phyloP scores from a whole-genome alignment of 2,113 vertebrate species.

The Clupea harengus region DNA sequence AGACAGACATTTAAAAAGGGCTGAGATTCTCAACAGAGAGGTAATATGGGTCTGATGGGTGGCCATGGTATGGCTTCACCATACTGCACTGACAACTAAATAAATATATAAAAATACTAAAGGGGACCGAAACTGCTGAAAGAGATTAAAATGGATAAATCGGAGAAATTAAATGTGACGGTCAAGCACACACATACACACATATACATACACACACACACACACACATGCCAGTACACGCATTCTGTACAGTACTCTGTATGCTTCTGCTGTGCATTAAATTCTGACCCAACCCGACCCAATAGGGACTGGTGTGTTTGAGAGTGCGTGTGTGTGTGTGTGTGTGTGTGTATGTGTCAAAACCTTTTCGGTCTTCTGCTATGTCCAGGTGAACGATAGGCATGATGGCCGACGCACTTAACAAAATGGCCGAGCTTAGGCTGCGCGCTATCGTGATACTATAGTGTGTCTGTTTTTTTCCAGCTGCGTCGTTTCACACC shows the following conservation, averaged over 20 bases:
- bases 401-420: not conserved
- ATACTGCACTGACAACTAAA: not conserved
- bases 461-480: not conserved
- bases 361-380: not conserved
- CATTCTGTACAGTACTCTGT: too few species aligned
- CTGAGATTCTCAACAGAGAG: not conserved
- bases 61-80: too few species aligned
- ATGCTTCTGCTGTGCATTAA: not conserved
- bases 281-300: not conserved
- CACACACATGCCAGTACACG: too few species aligned
- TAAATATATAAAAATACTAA: not conserved
- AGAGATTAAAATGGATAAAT: not conserved
- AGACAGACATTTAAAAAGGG: not conserved
- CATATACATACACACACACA: too few species aligned
- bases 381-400: not conserved
- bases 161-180: too few species aligned
- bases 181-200: too few species aligned
- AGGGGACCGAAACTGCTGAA: not conserved
- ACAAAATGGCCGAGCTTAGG: not conserved
- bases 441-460: not conserved
- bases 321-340: not conserved
- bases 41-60: too few species aligned
- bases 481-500: not conserved
- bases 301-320: not conserved
- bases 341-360: not conserved